Evolutionary conservation across 2,113 vertebrate species (phyloP), one percentile per base, ranked within the genome.

Genomic region (Rhinopomastus cyanomelas): DNA sequence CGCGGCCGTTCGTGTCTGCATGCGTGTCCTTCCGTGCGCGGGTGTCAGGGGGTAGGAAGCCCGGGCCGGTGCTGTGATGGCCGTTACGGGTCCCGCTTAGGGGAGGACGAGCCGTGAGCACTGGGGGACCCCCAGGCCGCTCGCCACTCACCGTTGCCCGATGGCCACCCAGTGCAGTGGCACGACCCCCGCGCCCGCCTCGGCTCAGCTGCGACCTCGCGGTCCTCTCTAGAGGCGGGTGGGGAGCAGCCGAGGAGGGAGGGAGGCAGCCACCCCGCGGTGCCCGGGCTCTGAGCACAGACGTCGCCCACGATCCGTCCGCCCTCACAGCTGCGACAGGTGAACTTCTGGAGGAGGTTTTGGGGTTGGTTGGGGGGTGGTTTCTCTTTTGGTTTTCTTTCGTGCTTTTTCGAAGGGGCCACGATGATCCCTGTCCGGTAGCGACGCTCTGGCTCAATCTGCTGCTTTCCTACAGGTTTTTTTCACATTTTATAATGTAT

Each of bases 401-500:
- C 53, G 60, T 95, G 80, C 67, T 89, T 92, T 95, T 95, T 88
- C 96, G 95, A 96, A 96, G 97, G 97, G 97, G 95, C 96, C 97
- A 97, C 96, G 97, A 97, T 96, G 96, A 96, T 96, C 97, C 95
- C 96, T 96, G 95, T 96, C 96, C 96, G 96, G 95, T 97, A 97
- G 96, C 97, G 89, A 97, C 86, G 96, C 96, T 97, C 96, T 97
- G 92, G 96, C 97, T 97, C 97, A 97, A 96, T 97, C 97, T 96
- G 96, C 97, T 97, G 97, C 97, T 97, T 97, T 98, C 97, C 96
- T 97, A 98, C 97, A 95, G 76, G n/a, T 97, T 97, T 97, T 61
- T 95, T 97, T 97, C 96, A 96, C 96, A 97, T 97, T 97, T 97
- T 97, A 97, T 98, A 97, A 97, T 97, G 97, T 97, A 97, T 97